Conservation (phyloP, 2,888 invertebrate genomes). For the Xestobium rufovillosum region DNA sequence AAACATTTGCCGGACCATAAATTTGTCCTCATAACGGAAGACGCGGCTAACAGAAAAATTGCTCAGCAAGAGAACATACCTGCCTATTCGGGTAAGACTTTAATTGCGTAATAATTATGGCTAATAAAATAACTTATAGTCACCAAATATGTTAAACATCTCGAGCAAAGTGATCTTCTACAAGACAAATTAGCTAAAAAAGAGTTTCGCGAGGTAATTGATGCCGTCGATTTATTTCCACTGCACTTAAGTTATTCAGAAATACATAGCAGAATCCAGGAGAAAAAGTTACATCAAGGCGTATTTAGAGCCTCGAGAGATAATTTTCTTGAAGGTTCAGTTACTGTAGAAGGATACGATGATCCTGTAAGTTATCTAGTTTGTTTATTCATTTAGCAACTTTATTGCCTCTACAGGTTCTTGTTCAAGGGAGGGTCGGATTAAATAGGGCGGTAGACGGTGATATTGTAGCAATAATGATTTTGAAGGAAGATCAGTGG, state of each 20-base stretch:
- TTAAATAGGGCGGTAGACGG: conserved; percentile 93
- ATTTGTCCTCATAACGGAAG: conserved; percentile 77
- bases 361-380: conserved; percentile 59
- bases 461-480: conserved; percentile 84
- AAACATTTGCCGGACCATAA: conserved; percentile 58
- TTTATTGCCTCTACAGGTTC: conserved; percentile 48
- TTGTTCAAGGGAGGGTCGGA: conserved; percentile 76
- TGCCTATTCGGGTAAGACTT: conserved; percentile 58
- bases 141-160: conserved; percentile 67
- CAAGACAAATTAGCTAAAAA: conserved; percentile 74
- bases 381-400: conserved; percentile 2
- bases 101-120: conserved; percentile 6
- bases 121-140: conserved; percentile 44
- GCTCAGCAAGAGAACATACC: conserved; percentile 63
- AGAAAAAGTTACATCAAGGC: conserved; percentile 70
- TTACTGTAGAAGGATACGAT: conserved; percentile 71
- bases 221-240: conserved; percentile 66
- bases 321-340: conserved; percentile 89
- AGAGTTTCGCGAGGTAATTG: conserved; percentile 52
- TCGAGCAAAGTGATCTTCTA: conserved; percentile 58
- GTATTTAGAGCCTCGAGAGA: conserved; percentile 80
- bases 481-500: conserved; percentile 87
- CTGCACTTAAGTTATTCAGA: conserved; percentile 74
- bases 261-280: conserved; percentile 72
- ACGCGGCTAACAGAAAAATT: conserved; percentile 65